These are phyloP conservation scores for Nipponacmea schrenckii DNA, from an alignment of 2,888 invertebrate species.

Conservation along the genomic window DNA sequence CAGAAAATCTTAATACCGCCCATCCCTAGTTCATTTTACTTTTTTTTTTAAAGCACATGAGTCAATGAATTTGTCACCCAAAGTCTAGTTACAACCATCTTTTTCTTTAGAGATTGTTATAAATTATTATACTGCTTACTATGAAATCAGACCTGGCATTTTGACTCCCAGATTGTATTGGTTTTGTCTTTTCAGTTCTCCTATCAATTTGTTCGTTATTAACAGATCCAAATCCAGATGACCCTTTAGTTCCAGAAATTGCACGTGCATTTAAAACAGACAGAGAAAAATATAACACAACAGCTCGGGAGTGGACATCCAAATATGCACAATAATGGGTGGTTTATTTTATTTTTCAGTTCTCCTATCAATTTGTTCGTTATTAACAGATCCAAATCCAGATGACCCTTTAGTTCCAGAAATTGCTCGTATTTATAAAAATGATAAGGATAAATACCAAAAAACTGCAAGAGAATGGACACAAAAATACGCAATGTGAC, in stretches of 20 bases:
- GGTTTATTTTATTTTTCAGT: constrained; percentile 75
- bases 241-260: constrained; percentile 99
- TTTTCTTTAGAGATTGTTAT: too few relatives aligned
- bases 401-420: constrained; percentile 99
- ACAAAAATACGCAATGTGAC: constrained; percentile 97
- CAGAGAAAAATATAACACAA: constrained; percentile 99
- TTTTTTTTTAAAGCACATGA: too few relatives aligned
- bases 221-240: constrained; percentile 99
- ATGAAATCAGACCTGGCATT: too few relatives aligned
- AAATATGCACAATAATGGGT: constrained; percentile 91
- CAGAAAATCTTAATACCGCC: too few relatives aligned
- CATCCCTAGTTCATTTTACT: too few relatives aligned
- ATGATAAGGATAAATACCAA: constrained; percentile 99
- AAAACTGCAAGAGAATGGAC: constrained; percentile 99
- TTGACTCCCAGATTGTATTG: too few relatives aligned
- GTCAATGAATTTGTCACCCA: too few relatives aligned
- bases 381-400: constrained; percentile 99
- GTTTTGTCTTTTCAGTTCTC: constrained; percentile 81
- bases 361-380: constrained; percentile 99
- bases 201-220: constrained; percentile 99
- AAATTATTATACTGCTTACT: too few relatives aligned
- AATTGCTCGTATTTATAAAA: constrained; percentile 99
- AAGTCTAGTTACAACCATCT: too few relatives aligned
- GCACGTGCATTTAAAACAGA: constrained; percentile 99
- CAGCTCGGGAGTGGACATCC: constrained; percentile 99